Evolutionary conservation across 1,140 invertebrate species (phyloP).

Genomic region (Pogonus chalceus): DNA sequence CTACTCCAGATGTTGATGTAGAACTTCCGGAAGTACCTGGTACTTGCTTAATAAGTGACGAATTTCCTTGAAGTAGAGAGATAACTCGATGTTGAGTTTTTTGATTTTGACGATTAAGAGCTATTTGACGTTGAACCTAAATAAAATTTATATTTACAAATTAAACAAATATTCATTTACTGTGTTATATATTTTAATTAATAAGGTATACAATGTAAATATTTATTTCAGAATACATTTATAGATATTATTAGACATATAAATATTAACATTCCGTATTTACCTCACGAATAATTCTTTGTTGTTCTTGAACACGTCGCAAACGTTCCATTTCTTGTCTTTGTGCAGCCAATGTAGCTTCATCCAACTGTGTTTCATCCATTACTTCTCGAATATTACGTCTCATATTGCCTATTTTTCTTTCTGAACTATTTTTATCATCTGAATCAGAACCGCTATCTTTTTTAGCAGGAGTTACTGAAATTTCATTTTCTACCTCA

Average conservation of each 20-base stretch:
- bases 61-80: slow-evolving; percentile 56
- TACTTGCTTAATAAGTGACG: slow-evolving; percentile 40
- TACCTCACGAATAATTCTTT: slow-evolving; percentile 63
- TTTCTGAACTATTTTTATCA: slow-evolving; percentile 11
- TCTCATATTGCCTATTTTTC: slow-evolving; percentile 49
- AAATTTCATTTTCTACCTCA: slow-evolving; percentile 27
- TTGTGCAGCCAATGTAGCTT: slow-evolving; percentile 84
- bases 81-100: slow-evolving; percentile 57
- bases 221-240: too few relatives aligned
- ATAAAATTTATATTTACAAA: too few relatives aligned
- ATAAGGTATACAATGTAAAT: too few relatives aligned
- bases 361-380: slow-evolving; percentile 84
- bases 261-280: background rate
- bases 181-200: too few relatives aligned
- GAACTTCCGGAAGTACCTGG: slow-evolving; percentile 21
- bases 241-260: too few relatives aligned
- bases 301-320: slow-evolving; percentile 72
- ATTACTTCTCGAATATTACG: slow-evolving; percentile 85
- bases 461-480: slow-evolving; percentile 29
- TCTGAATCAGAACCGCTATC: slow-evolving; percentile 4
- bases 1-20: too few relatives aligned
- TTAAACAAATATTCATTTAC: too few relatives aligned
- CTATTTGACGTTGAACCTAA: slow-evolving; percentile 57
- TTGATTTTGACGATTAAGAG: slow-evolving; percentile 53
- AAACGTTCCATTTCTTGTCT: slow-evolving; percentile 83